Evolutionary conservation across 2,113 vertebrate genomes (phyloP).

Genomic region (Rana temporaria): DNA sequence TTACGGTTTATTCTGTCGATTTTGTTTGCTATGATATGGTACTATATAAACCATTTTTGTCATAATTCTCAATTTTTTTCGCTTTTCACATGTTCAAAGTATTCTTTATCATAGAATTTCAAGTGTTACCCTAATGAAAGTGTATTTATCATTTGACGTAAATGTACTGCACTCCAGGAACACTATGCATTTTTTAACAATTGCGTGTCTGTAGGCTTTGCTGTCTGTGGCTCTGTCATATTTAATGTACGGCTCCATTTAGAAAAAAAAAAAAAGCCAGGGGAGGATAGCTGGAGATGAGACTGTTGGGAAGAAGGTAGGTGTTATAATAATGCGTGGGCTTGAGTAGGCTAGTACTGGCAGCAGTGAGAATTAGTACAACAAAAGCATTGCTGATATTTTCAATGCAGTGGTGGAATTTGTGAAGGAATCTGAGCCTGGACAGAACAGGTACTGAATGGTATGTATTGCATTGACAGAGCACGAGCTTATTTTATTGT

Average conservation of each 20-base stretch:
- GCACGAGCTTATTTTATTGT: too few species aligned
- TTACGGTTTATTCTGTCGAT: neutral
- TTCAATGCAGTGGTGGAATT: conserved; percentile 56
- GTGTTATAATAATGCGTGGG: conserved; percentile 66
- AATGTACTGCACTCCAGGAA: neutral
- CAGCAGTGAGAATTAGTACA: conserved; percentile 66
- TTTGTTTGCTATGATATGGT: neutral
- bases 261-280: conserved; percentile 33
- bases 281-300: conserved; percentile 12
- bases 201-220: neutral
- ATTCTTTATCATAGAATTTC: too few species aligned
- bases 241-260: conserved; percentile 51
- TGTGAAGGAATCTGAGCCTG: conserved; percentile 19
- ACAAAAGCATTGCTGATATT: conserved; percentile 65
- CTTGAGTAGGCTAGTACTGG: conserved; percentile 62
- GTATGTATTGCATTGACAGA: neutral
- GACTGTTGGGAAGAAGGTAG: conserved; percentile 60
- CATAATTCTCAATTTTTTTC: too few species aligned
- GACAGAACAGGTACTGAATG: neutral
- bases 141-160: too few species aligned
- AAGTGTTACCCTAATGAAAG: too few species aligned
- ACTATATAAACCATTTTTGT: too few species aligned
- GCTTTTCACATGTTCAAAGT: too few species aligned
- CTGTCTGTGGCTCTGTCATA: neutral
- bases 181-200: neutral